Evolutionary conservation across 2,888 invertebrate species (phyloP).

Genomic region (Polymixis lichenea): DNA sequence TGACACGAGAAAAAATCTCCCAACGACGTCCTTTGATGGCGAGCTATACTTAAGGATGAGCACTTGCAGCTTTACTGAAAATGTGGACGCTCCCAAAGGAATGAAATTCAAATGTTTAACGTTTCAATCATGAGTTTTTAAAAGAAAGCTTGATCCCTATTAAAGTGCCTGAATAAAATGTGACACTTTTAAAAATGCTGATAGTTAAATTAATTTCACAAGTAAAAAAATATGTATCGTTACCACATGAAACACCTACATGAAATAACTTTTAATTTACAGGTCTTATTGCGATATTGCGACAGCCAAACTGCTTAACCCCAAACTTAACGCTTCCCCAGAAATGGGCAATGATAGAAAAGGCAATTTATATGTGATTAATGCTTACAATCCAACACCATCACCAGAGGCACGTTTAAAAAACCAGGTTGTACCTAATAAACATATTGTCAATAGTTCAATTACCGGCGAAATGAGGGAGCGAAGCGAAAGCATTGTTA

Average conservation of each 20-base stretch:
- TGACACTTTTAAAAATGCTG: slow-evolving; percentile 13
- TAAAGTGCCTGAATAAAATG: slow-evolving; percentile 17
- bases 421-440: slow-evolving; percentile 26
- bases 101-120: slow-evolving; percentile 51
- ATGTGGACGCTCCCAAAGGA: slow-evolving; percentile 55
- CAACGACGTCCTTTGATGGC: slow-evolving; percentile 76
- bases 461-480: slow-evolving; percentile 48
- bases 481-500: slow-evolving; percentile 65
- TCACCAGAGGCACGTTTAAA: slow-evolving; percentile 58
- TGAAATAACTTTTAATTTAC: slow-evolving; percentile 69
- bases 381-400: slow-evolving; percentile 62
- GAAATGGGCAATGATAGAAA: slow-evolving; percentile 55
- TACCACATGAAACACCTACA: slow-evolving; percentile 13
- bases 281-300: slow-evolving; percentile 64
- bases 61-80: slow-evolving; percentile 68
- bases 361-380: slow-evolving; percentile 66
- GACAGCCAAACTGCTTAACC: slow-evolving; percentile 63
- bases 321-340: slow-evolving; percentile 67
- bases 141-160: slow-evolving; percentile 36
- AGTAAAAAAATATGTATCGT: background rate
- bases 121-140: slow-evolving; percentile 30
- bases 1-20: slow-evolving; percentile 65
- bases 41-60: slow-evolving; percentile 72
- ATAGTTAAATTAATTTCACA: slow-evolving; percentile 21
- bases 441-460: slow-evolving; percentile 37